phyloP scores from a whole-genome alignment of 2,888 invertebrate genomes.

The Malacosoma neustria region DNA sequence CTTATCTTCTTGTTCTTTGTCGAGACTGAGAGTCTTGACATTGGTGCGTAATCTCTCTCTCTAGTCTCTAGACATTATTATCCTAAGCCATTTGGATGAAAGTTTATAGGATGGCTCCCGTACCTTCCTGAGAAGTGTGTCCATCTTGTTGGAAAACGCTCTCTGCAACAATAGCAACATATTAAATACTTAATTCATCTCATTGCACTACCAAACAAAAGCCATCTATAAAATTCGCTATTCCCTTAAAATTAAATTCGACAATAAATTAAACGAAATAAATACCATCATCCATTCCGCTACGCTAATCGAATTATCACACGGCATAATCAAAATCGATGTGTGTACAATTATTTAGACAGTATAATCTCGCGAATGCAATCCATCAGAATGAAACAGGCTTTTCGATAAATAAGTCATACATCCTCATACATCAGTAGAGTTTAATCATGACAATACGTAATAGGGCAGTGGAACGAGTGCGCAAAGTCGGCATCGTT shows the following conservation, averaged over 20 bases:
- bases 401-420: not conserved
- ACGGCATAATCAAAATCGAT: not conserved
- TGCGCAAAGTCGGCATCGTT: slow-evolving; percentile 35
- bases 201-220: no score
- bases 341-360: not conserved
- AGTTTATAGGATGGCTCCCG: no score
- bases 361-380: not conserved
- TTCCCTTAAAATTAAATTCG: not conserved
- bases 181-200: no score
- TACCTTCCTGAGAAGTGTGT: no score
- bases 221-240: no score
- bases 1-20: no score
- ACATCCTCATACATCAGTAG: slow-evolving; percentile 34
- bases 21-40: no score
- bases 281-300: not conserved
- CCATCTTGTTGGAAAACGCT: no score
- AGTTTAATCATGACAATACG: slow-evolving; percentile 56
- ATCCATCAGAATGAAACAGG: slow-evolving; percentile 32
- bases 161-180: no score
- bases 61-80: no score
- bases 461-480: slow-evolving; percentile 29
- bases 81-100: no score
- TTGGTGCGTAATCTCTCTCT: no score
- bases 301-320: not conserved
- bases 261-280: not conserved